Conservation (phyloP, 2,888 invertebrate species). For the Tubiluchus corallicola region DNA sequence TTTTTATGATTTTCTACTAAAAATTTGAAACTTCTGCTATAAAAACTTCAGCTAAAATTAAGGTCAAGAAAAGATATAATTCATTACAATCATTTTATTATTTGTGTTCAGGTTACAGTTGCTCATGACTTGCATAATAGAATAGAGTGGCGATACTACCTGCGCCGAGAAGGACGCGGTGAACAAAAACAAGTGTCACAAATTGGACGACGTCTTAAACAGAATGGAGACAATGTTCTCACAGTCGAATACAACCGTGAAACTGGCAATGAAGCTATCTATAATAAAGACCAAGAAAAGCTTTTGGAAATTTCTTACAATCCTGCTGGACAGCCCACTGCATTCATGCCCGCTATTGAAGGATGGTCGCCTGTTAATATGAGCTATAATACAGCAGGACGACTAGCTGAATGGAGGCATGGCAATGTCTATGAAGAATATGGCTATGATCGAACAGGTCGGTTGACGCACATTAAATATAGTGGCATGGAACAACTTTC, state of each 20-base stretch:
- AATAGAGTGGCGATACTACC: constrained; percentile 29
- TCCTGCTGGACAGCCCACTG: constrained; percentile 64
- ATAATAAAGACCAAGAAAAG: constrained; percentile 60
- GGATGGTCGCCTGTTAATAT: constrained; percentile 14
- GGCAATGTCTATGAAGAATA: constrained; percentile 71
- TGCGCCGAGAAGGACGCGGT: constrained; percentile 17
- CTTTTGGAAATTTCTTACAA: constrained; percentile 72
- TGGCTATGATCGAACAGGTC: constrained; percentile 67
- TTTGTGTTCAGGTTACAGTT: not conserved
- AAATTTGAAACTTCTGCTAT: no score
- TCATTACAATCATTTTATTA: no score
- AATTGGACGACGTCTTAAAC: constrained; percentile 30
- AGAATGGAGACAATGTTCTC: constrained; percentile 69
- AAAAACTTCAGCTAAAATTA: no score
- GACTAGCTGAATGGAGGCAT: constrained; percentile 80
- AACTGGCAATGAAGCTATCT: constrained; percentile 70
- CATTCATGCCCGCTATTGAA: constrained; percentile 17
- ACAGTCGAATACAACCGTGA: constrained; percentile 84
- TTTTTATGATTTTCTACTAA: no score
- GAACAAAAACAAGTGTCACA: not conserved
- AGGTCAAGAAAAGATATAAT: no score
- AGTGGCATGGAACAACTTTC: constrained; percentile 66
- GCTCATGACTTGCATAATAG: constrained; percentile 17
- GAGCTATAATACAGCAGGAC: constrained; percentile 40
- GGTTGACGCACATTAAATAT: constrained; percentile 68